Base-by-base conservation (phyloP, 2,113 vertebrate genomes). In the Tychaedon coryphoeus region DNA sequence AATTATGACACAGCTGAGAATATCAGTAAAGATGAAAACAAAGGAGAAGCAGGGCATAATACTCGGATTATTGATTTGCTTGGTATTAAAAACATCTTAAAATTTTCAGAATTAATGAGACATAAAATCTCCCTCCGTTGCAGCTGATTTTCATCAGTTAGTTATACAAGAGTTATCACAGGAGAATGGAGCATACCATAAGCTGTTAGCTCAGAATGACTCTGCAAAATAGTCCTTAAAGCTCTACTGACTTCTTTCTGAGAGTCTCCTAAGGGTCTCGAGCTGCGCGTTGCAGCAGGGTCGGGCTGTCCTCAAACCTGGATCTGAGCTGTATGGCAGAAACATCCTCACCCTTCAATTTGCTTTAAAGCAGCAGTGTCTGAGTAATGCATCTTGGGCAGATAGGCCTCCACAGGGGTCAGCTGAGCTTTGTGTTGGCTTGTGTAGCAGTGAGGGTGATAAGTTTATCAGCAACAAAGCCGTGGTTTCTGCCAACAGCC, bases 221-320 rank as follows among this genome's bases (percentile, higher is more conserved):
- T 95, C 91, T 92, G 94, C 88, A 93, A 53, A 95, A 92, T 11
- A 86, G 31, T 54, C 9, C 72, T 77, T 95, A 91, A 96, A 95
- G 92, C 73, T 93, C 53, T 45, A 29, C 47, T 86, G 83, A 40
- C 73, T 62, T 69, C 48, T 92, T 91, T 86, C 61, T 92, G 83
- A 64, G 50, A 76, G 11, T 61, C 83, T 93, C 43, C 34, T 86
- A 29, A 65, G 88, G 65, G 65, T 82, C 74, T 94, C 34, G 57
- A 66, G 50, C 76, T 75, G 65, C 75, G 78, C 3, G 2, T 58
- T 74, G 69, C 57, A 93, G 67, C 61, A 72, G 13, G 78, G 11
- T 70, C 16, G 14, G 42, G 20, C 45, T 95, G 67, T 66, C 58
- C 57, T 75, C 51, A 78, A 12, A 43, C 71, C 57, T 84, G 73